phyloP scores from a whole-genome alignment of 2,888 invertebrate species.

The Napeogenes sylphis region DNA sequence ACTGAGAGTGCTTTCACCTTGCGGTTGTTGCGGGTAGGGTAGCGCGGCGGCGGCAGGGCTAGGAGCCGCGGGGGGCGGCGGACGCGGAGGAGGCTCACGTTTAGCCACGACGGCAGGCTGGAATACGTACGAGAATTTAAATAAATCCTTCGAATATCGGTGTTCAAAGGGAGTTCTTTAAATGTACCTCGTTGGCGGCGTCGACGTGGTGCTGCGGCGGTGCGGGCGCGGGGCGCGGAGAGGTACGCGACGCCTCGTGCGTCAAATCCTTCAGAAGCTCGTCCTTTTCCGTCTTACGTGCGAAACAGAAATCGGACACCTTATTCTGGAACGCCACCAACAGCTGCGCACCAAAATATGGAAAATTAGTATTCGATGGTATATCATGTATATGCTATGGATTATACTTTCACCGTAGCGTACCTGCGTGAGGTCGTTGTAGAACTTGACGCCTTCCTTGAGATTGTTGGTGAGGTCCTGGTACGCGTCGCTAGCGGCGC shows the following conservation, averaged over 20 bases:
- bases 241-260: conserved; percentile 84
- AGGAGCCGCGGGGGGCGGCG: conserved; percentile 48
- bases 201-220: conserved; percentile 43
- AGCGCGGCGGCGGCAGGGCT: conserved; percentile 62
- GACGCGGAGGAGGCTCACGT: conserved; percentile 56
- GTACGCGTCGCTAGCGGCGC: conserved; percentile 94
- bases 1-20: conserved; percentile 57
- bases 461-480: conserved; percentile 94
- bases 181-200: conserved; percentile 36
- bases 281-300: conserved; percentile 99
- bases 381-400: background rate
- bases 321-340: conserved; percentile 97
- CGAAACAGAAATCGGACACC: conserved; percentile 98
- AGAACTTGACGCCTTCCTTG: conserved; percentile 97
- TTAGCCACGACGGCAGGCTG: conserved; percentile 43
- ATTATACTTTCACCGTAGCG: too few relatives aligned
- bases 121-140: background rate
- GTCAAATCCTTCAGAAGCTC: conserved; percentile 97
- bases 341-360: conserved; percentile 76
- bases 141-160: background rate
- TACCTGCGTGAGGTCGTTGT: conserved; percentile 92
- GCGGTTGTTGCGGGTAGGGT: conserved; percentile 85
- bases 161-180: background rate
- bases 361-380: background rate
- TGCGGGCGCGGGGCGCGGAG: conserved; percentile 65